Base-by-base conservation (phyloP, 2,888 invertebrate genomes). In the Sesamia inferens region DNA sequence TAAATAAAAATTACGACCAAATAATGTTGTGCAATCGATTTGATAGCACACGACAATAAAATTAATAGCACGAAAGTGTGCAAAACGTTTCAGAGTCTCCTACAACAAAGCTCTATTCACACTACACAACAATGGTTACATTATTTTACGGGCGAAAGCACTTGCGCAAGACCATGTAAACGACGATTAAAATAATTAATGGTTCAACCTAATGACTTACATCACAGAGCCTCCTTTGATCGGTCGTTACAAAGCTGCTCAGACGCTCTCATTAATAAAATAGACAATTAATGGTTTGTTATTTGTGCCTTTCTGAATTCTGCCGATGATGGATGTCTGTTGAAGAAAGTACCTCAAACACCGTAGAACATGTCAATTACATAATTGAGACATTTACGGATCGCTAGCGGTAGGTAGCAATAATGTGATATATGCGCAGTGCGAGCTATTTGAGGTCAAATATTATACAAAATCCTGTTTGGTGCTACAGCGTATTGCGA, bases 111-210 rank as follows among this genome's bases (percentile, higher is more conserved):
- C 87, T 88, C 89, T 90, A 91, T 94, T 95, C 94, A 92, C 90
- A 90, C 63, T 76, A 85, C 0, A 88, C 88, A 90, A 95, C 95
- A 96, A 96, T 95, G 88, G 93, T 85, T 87, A 87, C 92, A 93
- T 95, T 95, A 95, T 95, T 94, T 94, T 94, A 94, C 91, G 86
- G 88, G 84, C 76, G 95, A 95, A 95, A 94, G 94, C 92, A 90
- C 85, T 95, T 95, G 89, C 91, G 92, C 88, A 95, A 94, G 87
- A 83, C 81, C 89, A 91, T 89, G 90, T 93, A 92, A 94, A 93
- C 90, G 92, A 89, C 92, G 90, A 93, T 95, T 93, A 94, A 93
- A 92, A 92, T 95, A 94, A 96, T 94, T 95, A 95, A 96, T 95
- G 91, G 90, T 87, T 90, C 86, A 90, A 91, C 87, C 90, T 94